A percentile compares a stretch with the other conserved stretches of the same genome.
Conservation (phyloP, 1,140 invertebrate species). For the Cydia pomonella region DNA sequence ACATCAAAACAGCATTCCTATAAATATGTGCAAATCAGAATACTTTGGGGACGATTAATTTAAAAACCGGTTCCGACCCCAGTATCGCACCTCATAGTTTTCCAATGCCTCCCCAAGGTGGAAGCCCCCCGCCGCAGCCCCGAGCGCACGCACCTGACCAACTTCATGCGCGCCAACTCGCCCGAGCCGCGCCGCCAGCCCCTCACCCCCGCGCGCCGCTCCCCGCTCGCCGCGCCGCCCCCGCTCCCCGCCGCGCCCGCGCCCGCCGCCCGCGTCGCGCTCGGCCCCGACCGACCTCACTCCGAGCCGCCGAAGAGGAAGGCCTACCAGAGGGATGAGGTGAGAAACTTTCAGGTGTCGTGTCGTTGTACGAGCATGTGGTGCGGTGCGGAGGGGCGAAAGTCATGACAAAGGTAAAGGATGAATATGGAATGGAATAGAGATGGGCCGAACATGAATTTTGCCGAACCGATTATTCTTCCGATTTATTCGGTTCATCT, state of each 20-base stretch:
- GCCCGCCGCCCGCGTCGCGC: constrained; percentile 38
- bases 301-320: constrained; percentile 74
- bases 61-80: background rate
- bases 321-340: constrained; percentile 71
- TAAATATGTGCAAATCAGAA: no score
- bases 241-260: constrained; percentile 34
- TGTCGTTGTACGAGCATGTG: no score
- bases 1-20: no score
- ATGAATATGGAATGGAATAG: no score
- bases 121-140: constrained; percentile 73
- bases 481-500: no score
- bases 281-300: constrained; percentile 58
- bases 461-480: no score
- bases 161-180: constrained; percentile 75
- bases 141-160: constrained; percentile 72
- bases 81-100: background rate
- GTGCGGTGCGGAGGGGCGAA: no score
- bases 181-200: constrained; percentile 59
- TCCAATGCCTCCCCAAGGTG: constrained; percentile 45
- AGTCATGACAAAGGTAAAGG: no score
- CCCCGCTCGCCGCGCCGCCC: constrained; percentile 46
- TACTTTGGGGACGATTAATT: no score
- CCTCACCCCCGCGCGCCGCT: constrained; percentile 57
- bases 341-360: constrained; percentile 34
- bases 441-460: no score